These are phyloP conservation scores for Heterodera schachtii DNA, from an alignment of 1,140 invertebrate species.

Conservation along the genomic window DNA sequence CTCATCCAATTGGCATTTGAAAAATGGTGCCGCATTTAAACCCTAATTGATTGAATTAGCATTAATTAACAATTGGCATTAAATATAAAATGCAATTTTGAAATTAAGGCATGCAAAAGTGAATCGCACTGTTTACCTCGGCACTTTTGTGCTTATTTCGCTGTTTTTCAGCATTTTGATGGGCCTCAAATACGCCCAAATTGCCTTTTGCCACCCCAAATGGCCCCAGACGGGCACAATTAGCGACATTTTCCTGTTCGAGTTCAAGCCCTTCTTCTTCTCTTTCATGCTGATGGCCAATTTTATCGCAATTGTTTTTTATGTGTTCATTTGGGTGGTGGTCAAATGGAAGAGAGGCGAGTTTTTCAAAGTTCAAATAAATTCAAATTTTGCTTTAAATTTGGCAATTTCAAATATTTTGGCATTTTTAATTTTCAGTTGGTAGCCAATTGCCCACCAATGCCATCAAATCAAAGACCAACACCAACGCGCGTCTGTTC, in stretches of 20 bases:
- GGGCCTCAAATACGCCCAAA: slow-evolving; percentile 1
- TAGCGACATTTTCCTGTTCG: slow-evolving; percentile 26
- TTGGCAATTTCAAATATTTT: not conserved
- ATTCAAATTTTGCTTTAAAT: not conserved
- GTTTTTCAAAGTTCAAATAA: not conserved
- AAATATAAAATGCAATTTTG: too few relatives aligned
- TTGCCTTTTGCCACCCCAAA: slow-evolving; percentile 3
- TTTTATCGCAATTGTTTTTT: slow-evolving; percentile 15
- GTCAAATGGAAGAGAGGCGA: slow-evolving; percentile 9
- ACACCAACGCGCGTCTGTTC: not conserved
- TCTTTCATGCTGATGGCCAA: slow-evolving; percentile 16
- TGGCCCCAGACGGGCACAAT: slow-evolving; percentile 18
- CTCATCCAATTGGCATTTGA: slow-evolving; percentile 5
- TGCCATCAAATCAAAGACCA: not conserved
- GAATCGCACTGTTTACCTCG: slow-evolving; percentile 11
- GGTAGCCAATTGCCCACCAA: too few relatives aligned
- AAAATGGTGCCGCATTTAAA: not conserved
- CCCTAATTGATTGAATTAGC: too few relatives aligned
- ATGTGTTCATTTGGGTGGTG: slow-evolving; percentile 1
- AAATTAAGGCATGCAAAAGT: slow-evolving; percentile 18
- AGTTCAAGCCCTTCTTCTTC: slow-evolving; percentile 23
- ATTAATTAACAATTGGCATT: too few relatives aligned
- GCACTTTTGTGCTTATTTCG: slow-evolving; percentile 11
- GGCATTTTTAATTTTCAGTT: not conserved
- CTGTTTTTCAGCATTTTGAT: not conserved